phyloP scores from a whole-genome alignment of 2,113 vertebrate genomes.

The Argyrosomus japonicus region DNA sequence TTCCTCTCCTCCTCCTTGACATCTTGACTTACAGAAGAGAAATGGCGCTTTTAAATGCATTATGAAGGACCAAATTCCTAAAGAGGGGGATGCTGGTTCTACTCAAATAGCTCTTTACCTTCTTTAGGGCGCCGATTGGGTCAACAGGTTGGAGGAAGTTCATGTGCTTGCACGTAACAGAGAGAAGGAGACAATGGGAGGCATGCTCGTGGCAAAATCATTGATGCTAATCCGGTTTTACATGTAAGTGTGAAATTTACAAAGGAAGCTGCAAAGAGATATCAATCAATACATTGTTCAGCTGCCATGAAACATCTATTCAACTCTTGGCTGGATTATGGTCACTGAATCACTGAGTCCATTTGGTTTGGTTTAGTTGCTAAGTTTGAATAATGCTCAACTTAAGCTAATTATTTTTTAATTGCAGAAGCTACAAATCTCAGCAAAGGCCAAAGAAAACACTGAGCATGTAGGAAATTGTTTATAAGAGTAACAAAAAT shows the following conservation, averaged over 20 bases:
- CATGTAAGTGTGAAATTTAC: conserved; percentile 27
- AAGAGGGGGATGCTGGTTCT: not conserved
- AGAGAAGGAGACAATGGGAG: not conserved
- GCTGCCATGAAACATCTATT: conserved; percentile 31
- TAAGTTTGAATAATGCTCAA: conserved; percentile 14
- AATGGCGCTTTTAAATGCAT: conserved; percentile 27
- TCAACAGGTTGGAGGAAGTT: conserved; percentile 44
- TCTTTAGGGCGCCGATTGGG: conserved; percentile 10
- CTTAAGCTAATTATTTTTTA: conserved; percentile 24
- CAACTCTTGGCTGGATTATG: not conserved
- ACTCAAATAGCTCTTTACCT: conserved; percentile 24
- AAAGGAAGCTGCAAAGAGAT: conserved; percentile 14
- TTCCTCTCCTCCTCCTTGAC: conserved; percentile 44
- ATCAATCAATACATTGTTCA: conserved; percentile 39
- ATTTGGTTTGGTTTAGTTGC: conserved; percentile 28
- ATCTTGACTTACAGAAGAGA: conserved; percentile 38
- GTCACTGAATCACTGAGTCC: not conserved
- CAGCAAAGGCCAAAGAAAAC: conserved; percentile 30
- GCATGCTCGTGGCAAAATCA: conserved; percentile 23
- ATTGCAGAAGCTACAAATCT: conserved; percentile 19
- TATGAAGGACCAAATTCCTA: not conserved
- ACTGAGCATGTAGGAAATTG: conserved; percentile 29
- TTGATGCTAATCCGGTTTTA: conserved; percentile 27
- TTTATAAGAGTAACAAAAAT: conserved; percentile 10
- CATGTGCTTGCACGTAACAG: conserved; percentile 20